A percentile compares a stretch with the other conserved stretches of the same genome.
Evolutionary conservation across 30 jellyfish, hydroid and myxozoan genomes (phyloP).

Genomic region (Chironex yamaguchii): DNA sequence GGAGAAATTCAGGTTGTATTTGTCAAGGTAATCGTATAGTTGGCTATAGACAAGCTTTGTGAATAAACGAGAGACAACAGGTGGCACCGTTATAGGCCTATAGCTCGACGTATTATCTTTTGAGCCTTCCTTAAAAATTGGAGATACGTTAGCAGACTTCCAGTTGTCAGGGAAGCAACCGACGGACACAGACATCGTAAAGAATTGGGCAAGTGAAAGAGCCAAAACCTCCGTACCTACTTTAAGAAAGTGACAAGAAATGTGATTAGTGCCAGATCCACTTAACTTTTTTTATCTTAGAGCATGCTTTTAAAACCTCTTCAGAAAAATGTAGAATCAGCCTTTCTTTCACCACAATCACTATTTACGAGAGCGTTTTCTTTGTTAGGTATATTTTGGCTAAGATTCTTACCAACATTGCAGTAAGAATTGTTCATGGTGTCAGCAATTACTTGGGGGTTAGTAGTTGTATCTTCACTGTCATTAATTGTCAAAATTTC

Average conservation of each 20-base stretch:
- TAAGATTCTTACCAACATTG: slow-evolving; percentile 34
- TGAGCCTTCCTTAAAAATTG: slow-evolving; percentile 14
- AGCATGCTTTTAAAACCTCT: too few species aligned
- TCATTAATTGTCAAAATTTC: slow-evolving; percentile 3
- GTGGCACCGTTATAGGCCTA: slow-evolving; percentile 55
- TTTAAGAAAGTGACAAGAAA: slow-evolving; percentile 8
- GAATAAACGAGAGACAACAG: slow-evolving; percentile 44
- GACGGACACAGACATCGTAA: slow-evolving; percentile 30
- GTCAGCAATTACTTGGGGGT: not conserved
- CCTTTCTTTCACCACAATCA: too few species aligned
- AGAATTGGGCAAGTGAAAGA: slow-evolving; percentile 39
- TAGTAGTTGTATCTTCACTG: not conserved
- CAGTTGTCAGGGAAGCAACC: slow-evolving; percentile 33
- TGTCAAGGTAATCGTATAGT: slow-evolving; percentile 44
- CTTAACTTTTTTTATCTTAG: not conserved
- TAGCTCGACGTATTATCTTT: slow-evolving; percentile 7
- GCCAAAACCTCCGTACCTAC: slow-evolving; percentile 24
- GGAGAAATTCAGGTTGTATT: slow-evolving; percentile 43
- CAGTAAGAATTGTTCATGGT: slow-evolving; percentile 1
- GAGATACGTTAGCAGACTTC: slow-evolving; percentile 49
- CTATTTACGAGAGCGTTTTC: too few species aligned
- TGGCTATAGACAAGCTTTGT: slow-evolving; percentile 45
- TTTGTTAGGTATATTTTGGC: not conserved
- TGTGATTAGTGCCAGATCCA: slow-evolving; percentile 7
- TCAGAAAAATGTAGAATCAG: too few species aligned